A percentile compares a stretch with the other conserved stretches of the same genome.
Conservation (phyloP, 2,888 invertebrate genomes). For the Drosophila greeni region DNA sequence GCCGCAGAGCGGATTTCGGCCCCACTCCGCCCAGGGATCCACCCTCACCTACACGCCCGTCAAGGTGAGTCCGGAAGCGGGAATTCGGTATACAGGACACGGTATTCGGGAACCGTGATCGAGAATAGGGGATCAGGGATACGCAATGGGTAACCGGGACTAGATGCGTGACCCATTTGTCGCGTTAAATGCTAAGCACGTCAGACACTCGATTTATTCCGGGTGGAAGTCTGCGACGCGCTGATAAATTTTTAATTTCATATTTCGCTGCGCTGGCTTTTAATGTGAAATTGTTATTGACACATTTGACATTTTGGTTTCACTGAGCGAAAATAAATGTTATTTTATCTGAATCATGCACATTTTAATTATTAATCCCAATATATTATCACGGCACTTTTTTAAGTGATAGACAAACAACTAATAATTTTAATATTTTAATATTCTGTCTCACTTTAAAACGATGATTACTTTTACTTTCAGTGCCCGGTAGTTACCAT, state of each 20-base stretch:
- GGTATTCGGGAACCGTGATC: conserved; percentile 13
- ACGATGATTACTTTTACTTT: conserved; percentile 1
- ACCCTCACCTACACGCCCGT: conserved; percentile 88
- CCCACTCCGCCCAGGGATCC: conserved; percentile 81
- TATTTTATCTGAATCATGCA: neutral
- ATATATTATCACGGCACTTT: neutral
- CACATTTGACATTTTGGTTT: conserved; percentile 66
- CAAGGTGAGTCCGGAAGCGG: conserved; percentile 70
- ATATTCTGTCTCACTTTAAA: neutral
- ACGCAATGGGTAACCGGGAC: neutral
- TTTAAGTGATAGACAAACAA: neutral
- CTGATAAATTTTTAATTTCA: conserved; percentile 53
- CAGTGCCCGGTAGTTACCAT: conserved; percentile 12
- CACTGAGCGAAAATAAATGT: conserved; percentile 5
- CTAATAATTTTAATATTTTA: too few relatives aligned
- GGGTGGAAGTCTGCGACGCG: conserved; percentile 17
- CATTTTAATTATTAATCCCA: neutral
- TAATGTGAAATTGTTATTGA: conserved; percentile 65
- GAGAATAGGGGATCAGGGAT: neutral
- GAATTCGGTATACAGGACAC: too few relatives aligned
- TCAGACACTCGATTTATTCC: conserved; percentile 14
- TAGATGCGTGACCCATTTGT: conserved; percentile 45
- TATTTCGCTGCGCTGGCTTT: conserved; percentile 33
- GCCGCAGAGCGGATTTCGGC: conserved; percentile 83
- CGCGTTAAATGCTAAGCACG: conserved; percentile 34